These are phyloP conservation scores for Thunnus maccoyii DNA, from an alignment of 2,113 vertebrate species.

Conservation along the genomic window DNA sequence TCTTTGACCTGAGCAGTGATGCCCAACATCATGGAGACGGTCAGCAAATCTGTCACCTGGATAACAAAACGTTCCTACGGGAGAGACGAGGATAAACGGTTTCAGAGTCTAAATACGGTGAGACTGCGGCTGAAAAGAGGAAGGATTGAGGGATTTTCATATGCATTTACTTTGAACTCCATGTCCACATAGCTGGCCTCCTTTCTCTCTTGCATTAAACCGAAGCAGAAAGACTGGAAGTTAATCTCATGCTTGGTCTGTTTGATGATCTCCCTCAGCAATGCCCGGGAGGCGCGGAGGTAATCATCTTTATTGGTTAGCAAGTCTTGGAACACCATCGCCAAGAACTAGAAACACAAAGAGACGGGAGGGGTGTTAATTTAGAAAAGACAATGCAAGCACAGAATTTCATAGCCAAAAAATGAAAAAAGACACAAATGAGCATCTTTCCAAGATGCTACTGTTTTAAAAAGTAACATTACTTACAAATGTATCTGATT, in stretches of 20 bases:
- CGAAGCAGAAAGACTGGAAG: slow-evolving; percentile 98
- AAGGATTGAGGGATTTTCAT: not conserved
- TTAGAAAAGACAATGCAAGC: not conserved
- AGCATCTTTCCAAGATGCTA: not conserved
- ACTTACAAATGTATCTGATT: not conserved
- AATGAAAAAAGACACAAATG: not conserved
- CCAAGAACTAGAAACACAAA: slow-evolving; percentile 89
- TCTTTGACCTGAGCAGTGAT: slow-evolving; percentile 99
- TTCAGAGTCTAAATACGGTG: not conserved
- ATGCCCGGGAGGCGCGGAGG: slow-evolving; percentile 92
- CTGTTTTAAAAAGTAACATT: not conserved
- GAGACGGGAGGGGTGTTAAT: not conserved
- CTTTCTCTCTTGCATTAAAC: slow-evolving; percentile 98
- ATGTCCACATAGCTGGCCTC: slow-evolving; percentile 92
- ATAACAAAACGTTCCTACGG: slow-evolving; percentile 96
- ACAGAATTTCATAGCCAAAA: not conserved
- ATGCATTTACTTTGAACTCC: slow-evolving; percentile 92
- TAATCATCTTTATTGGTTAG: slow-evolving; percentile 97
- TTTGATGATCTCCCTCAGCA: slow-evolving; percentile 97
- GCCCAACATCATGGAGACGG: slow-evolving; percentile 98
- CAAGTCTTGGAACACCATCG: slow-evolving; percentile 99
- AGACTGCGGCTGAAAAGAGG: not conserved
- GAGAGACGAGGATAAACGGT: not conserved
- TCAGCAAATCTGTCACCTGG: slow-evolving; percentile 95
- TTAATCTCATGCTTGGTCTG: slow-evolving; percentile 99